A percentile compares a stretch with the other conserved stretches of the same genome.
These are phyloP conservation scores for Manacus vitellinus DNA, from an alignment of 2,113 vertebrate genomes.

Conservation along the genomic window DNA sequence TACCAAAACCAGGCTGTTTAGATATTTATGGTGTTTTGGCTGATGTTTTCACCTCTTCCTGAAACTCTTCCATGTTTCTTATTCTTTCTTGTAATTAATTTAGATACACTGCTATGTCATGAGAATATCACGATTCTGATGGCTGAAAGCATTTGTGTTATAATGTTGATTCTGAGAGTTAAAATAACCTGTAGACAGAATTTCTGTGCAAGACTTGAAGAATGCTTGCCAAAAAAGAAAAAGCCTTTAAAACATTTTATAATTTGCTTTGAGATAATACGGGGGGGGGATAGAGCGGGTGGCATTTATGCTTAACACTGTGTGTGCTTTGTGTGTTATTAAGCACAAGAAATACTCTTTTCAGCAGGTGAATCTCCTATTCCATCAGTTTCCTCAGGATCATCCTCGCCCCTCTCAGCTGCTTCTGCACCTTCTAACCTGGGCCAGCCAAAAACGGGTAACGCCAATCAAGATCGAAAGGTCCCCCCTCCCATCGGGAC, in stretches of 20 bases:
- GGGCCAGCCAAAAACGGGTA: constrained; percentile 88
- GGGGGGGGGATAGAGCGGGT: not conserved
- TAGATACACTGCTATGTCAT: not conserved
- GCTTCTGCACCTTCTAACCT: constrained; percentile 84
- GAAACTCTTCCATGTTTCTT: constrained; percentile 67
- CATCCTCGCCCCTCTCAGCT: constrained; percentile 90
- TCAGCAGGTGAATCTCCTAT: constrained; percentile 92
- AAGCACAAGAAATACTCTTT: constrained; percentile 78
- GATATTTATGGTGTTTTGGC: constrained; percentile 5
- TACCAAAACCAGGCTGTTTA: constrained; percentile 12
- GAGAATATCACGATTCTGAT: constrained; percentile 5
- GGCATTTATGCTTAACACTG: not conserved
- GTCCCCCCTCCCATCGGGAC: constrained; percentile 97
- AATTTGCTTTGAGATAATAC: not conserved
- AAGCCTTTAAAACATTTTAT: not conserved
- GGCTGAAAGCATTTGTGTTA: constrained; percentile 50
- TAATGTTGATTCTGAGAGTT: not conserved
- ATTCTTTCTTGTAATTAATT: constrained; percentile 18
- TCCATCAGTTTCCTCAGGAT: constrained; percentile 92
- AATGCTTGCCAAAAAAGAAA: not conserved
- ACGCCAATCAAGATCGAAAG: constrained; percentile 87
- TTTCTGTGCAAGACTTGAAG: not conserved
- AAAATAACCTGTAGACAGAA: not conserved
- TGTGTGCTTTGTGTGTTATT: constrained; percentile 49
- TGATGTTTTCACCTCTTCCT: constrained; percentile 43